These are phyloP conservation scores for Drosophila yakuba DNA, from an alignment of 1,140 invertebrate genomes.

Conservation along the genomic window DNA sequence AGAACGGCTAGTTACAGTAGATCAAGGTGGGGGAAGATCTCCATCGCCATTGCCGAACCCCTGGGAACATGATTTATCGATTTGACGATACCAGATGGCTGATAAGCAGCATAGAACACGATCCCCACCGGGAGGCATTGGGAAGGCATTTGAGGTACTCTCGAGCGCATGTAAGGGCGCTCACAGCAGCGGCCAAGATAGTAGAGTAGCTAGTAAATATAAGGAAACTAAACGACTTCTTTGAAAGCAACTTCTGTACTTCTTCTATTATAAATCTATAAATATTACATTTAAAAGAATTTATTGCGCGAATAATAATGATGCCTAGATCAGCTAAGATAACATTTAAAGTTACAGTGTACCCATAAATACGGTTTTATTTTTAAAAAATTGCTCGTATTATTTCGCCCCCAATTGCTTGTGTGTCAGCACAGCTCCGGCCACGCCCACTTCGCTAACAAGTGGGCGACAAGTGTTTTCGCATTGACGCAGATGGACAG, in stretches of 20 bases:
- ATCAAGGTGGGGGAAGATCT: constrained; percentile 36
- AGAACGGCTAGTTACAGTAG: constrained; percentile 15
- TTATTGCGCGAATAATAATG: too few relatives aligned
- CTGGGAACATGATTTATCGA: constrained; percentile 36
- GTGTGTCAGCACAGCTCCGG: not conserved
- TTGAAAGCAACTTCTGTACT: too few relatives aligned
- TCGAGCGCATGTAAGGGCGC: constrained; percentile 10
- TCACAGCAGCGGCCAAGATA: not conserved
- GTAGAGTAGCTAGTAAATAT: not conserved
- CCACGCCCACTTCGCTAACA: constrained; percentile 12
- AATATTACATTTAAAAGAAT: too few relatives aligned
- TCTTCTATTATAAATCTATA: too few relatives aligned
- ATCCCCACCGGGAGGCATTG: constrained; percentile 22
- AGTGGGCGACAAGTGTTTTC: constrained; percentile 44
- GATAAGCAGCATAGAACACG: constrained; percentile 51
- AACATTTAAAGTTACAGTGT: too few relatives aligned
- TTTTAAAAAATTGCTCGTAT: not conserved
- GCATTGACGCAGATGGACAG: constrained; percentile 44
- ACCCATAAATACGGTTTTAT: too few relatives aligned
- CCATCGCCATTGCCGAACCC: not conserved
- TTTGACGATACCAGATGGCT: constrained; percentile 38
- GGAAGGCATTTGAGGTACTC: constrained; percentile 39
- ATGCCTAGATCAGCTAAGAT: too few relatives aligned
- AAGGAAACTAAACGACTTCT: too few relatives aligned
- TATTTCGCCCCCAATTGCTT: not conserved